Evolutionary conservation across 2,113 vertebrate genomes (phyloP), one percentile per base, ranked within the genome.

Genomic region (Recurvirostra avosetta): DNA sequence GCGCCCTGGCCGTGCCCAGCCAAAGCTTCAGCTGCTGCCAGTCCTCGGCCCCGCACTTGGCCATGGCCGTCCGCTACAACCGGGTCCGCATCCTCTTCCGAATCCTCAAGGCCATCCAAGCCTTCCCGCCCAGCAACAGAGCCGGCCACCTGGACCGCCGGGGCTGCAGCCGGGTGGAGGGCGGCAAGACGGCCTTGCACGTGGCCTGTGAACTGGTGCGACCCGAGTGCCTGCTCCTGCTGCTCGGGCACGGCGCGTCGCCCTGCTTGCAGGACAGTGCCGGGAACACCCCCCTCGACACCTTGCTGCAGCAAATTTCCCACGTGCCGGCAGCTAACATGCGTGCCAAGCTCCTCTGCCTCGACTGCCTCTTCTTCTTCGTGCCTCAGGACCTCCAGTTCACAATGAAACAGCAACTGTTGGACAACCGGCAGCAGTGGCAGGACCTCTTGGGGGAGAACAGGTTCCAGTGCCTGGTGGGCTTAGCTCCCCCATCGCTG

Each of bases 41-140:
- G 23, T 97, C 97, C 10, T 97, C 97, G 0, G 98, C 98, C 2
- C 99, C 98, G 1, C 99, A 99, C 93, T 97, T 99, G 86, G 94
- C 98, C 50, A 96, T 99, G 96, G 99, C 99, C 0, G 99, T 99
- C n/a, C 99, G 99, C 80, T 99, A 99, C 96, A 97, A 99, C 97
- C 99, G 99, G 3, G 86, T 98, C 41, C 93, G 91, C 16, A 96
- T 99, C 86, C 98, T 99, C 20, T 90, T 97, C 43, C 96, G 98
- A 92, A 99, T 99, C 92, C 92, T 99, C 95, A 97, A 97, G 62
- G 86, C 98, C 15, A 55, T 99, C 41, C 98, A 98, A 23, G 96
- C 97, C 88, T 97, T 98, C 26, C 78, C 98, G 0, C 94, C 94
- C 0, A 62, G 74, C 0, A 98, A 97, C 70, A 94, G 97, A 15